phyloP scores from a whole-genome alignment of 2,888 invertebrate species.

The Drosophila prostipennis region DNA sequence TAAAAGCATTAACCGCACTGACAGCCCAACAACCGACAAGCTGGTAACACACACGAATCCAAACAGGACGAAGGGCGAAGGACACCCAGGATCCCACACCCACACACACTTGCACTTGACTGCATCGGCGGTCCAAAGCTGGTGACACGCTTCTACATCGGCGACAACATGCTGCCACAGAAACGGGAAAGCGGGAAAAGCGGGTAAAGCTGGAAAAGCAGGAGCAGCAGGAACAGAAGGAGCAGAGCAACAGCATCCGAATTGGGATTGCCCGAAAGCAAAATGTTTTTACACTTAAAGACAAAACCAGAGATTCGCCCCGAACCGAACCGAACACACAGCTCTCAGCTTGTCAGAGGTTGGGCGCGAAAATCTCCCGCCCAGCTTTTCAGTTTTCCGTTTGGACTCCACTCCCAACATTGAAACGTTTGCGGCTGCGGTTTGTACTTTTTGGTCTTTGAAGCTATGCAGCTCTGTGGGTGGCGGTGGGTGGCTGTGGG shows the following conservation, averaged over 20 bases:
- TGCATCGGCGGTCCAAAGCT: slow-evolving; percentile 61
- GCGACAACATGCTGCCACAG: slow-evolving; percentile 75
- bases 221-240: not conserved
- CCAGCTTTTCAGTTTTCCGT: slow-evolving; percentile 17
- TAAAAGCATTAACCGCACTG: slow-evolving; percentile 79
- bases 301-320: slow-evolving; percentile 77
- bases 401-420: slow-evolving; percentile 41
- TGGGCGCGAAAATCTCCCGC: slow-evolving; percentile 30
- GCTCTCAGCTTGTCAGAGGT: slow-evolving; percentile 2
- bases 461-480: slow-evolving; percentile 52
- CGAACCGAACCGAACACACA: slow-evolving; percentile 42
- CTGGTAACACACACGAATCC: slow-evolving; percentile 60
- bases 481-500: not conserved
- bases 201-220: not conserved
- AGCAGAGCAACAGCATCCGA: slow-evolving; percentile 24
- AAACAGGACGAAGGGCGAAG: slow-evolving; percentile 30
- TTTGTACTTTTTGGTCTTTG: slow-evolving; percentile 81
- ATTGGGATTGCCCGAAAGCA: slow-evolving; percentile 72
- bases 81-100: slow-evolving; percentile 15
- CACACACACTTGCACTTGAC: slow-evolving; percentile 61
- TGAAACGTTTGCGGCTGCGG: slow-evolving; percentile 80
- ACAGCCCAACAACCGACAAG: slow-evolving; percentile 63
- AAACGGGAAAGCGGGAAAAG: slow-evolving; percentile 6
- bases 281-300: slow-evolving; percentile 81
- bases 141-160: slow-evolving; percentile 73